Evolutionary conservation across 2,797 vertebrate species (phyloP).

Genomic region (Microctenopoma lineatum): DNA sequence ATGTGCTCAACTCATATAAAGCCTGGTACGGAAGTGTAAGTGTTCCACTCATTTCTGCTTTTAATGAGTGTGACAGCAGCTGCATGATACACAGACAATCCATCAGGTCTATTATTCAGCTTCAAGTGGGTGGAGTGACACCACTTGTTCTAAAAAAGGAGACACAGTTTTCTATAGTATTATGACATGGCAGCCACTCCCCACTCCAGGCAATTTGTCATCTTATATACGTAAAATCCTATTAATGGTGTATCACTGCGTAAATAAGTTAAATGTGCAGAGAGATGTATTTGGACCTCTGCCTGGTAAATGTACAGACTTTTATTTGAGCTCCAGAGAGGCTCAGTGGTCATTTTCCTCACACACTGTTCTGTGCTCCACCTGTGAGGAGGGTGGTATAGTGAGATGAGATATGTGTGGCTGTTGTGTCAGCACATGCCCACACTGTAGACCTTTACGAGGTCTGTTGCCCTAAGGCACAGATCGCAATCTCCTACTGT

Average conservation of each 20-base stretch:
- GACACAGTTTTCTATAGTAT: slow-evolving; percentile 55
- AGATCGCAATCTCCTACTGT: slow-evolving; percentile 59
- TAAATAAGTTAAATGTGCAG: slow-evolving; percentile 6
- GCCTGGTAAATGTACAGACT: neutral
- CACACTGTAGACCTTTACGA: slow-evolving; percentile 72
- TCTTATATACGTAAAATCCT: slow-evolving; percentile 20
- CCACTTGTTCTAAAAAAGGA: slow-evolving; percentile 63
- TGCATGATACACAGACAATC: slow-evolving; percentile 48
- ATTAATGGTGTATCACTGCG: slow-evolving; percentile 24
- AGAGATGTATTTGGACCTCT: neutral
- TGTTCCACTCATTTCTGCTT: slow-evolving; percentile 41
- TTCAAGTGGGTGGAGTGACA: slow-evolving; percentile 64
- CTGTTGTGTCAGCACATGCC: slow-evolving; percentile 76
- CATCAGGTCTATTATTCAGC: slow-evolving; percentile 71
- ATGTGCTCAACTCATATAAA: slow-evolving; percentile 17
- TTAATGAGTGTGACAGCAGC: slow-evolving; percentile 59
- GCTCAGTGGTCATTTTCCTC: slow-evolving; percentile 12
- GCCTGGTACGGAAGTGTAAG: slow-evolving; percentile 18
- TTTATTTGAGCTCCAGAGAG: neutral
- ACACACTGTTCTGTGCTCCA: slow-evolving; percentile 11
- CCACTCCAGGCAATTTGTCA: slow-evolving; percentile 43
- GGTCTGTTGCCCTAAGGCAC: slow-evolving; percentile 61
- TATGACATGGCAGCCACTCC: slow-evolving; percentile 31
- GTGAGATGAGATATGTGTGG: slow-evolving; percentile 39
- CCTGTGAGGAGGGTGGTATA: slow-evolving; percentile 18